phyloP scores from a whole-genome alignment of 1,140 invertebrate genomes.

The Solen grandis region DNA sequence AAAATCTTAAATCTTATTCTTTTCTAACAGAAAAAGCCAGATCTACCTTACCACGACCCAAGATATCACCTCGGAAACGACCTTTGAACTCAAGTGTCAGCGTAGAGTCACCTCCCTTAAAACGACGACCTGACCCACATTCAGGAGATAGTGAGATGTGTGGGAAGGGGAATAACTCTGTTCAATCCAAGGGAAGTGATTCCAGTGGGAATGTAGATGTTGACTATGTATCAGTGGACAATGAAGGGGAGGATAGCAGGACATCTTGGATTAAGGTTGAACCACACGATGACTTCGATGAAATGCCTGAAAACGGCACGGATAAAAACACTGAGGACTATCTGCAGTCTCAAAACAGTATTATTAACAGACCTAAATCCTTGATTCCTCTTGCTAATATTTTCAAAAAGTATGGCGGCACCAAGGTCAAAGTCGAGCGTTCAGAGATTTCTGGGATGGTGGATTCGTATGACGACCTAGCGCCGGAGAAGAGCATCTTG shows the following conservation, averaged over 20 bases:
- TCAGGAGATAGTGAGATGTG: background rate
- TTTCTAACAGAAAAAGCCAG: background rate
- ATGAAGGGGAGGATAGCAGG: no score
- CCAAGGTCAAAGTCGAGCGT: background rate
- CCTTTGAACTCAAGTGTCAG: constrained; percentile 14
- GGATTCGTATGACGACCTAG: constrained; percentile 8
- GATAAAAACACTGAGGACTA: background rate
- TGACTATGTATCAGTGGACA: no score
- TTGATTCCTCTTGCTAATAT: constrained; percentile 38
- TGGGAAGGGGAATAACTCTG: constrained; percentile 11
- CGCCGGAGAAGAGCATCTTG: constrained; percentile 33
- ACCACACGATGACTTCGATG: constrained; percentile 12
- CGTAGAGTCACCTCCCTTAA: background rate
- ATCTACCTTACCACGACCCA: background rate
- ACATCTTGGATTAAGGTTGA: constrained; percentile 36
- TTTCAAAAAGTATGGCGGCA: constrained; percentile 19
- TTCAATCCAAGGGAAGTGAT: constrained; percentile 1
- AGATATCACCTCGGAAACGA: constrained; percentile 29
- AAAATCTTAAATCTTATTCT: background rate
- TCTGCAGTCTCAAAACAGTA: constrained; percentile 9
- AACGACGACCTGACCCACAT: background rate
- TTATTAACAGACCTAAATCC: constrained; percentile 22
- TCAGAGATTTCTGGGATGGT: background rate
- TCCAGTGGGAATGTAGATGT: constrained; percentile 7
- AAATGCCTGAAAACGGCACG: background rate